phyloP scores from a whole-genome alignment of 2,113 vertebrate species.

The Gambusia affinis region DNA sequence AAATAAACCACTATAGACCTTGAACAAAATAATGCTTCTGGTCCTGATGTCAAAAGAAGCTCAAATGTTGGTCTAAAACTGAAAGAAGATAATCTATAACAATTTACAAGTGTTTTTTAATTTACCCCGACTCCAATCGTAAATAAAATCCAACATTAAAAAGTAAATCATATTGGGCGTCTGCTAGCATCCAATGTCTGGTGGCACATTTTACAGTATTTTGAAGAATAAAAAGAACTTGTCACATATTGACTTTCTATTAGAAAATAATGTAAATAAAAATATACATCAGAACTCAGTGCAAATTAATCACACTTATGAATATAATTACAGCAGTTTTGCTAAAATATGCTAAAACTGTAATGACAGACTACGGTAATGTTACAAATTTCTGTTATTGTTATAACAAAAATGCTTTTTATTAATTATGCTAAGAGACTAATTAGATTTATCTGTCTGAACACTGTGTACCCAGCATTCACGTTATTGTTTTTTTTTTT shows the following conservation, averaged over 20 bases:
- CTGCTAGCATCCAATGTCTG: too few species aligned
- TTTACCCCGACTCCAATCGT: too few species aligned
- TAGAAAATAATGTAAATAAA: not conserved
- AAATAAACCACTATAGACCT: too few species aligned
- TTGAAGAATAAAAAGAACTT: not conserved
- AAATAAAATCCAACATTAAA: not conserved
- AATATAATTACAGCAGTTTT: not conserved
- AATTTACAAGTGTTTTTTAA: not conserved
- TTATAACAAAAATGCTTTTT: not conserved
- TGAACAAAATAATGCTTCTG: too few species aligned
- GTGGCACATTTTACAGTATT: not conserved
- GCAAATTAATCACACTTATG: not conserved
- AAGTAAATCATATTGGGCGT: not conserved
- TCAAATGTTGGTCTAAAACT: too few species aligned
- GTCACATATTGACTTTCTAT: not conserved
- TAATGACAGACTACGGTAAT: not conserved
- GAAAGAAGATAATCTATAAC: not conserved
- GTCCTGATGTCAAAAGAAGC: too few species aligned
- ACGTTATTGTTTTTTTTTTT: too few species aligned
- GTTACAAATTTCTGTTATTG: too few species aligned
- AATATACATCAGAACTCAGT: not conserved
- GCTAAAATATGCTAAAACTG: not conserved
- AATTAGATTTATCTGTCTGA: too few species aligned
- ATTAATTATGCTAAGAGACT: too few species aligned
- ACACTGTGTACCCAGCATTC: too few species aligned